Evolutionary conservation across 1,140 invertebrate species (phyloP), one percentile per base, ranked within the genome.

Genomic region (Drosophila micromelanica): DNA sequence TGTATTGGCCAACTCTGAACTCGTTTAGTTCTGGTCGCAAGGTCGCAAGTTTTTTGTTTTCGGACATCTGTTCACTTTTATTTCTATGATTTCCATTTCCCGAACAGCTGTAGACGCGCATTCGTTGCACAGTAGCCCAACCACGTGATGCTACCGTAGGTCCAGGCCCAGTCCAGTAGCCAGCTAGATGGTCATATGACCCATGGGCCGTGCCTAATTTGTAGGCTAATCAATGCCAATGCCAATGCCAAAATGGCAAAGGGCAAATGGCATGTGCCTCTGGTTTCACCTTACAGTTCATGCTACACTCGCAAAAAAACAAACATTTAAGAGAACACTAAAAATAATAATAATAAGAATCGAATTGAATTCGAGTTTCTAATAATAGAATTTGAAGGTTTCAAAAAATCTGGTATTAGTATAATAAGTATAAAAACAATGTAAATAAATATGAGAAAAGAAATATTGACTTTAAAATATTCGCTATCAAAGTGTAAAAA

Each of bases 11-110:
- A n/a, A 2, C 6, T 9, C 3, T 48, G 13, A 37, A 42, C 42
- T 56, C 27, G 11, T 73, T 89, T 89, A 70, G 84, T 89, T 89
- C 79, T 89, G 84, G 84, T 89, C 20, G 65, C 79, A 89, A 89
- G 84, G 84, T 89, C 84, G 27, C 27, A 89, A 76, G 61, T 59
- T 68, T 56, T 55, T 32, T 48, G 43, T 65, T 65, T 71, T 65
- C 54, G 62, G 17, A 43, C 68, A 73, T 64, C 27, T 68, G 35
- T 37, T 23, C 67, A 63, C 51, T 81, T 0, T 27, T 27, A 27
- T 27, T 27, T 27, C 27, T 27, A 27, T 27, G 27, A 27, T 27
- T 5, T 6, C 27, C 27, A 5, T 27, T 27, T 5, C 6, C 0
- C 5, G 81, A 8, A 3, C 49, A 52, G 30, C 49, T 35, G 49